phyloP scores from a whole-genome alignment of 2,797 vertebrate species.

The Melanotaenia boesemani region DNA sequence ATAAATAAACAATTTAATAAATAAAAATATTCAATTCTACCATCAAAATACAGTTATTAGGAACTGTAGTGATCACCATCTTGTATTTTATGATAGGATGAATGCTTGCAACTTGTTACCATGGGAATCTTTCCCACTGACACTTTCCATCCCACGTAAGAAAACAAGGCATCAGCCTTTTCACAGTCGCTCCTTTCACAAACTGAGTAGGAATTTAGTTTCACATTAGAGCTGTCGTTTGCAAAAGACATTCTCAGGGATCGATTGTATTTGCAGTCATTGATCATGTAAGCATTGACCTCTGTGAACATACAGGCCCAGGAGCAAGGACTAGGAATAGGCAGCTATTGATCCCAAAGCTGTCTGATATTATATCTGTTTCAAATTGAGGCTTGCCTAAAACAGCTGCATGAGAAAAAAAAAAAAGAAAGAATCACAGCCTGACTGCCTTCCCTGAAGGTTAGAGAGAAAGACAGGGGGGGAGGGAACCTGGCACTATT shows the following conservation, averaged over 20 bases:
- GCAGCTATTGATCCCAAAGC: conserved; percentile 69
- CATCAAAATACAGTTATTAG: no score
- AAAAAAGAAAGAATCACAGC: not conserved
- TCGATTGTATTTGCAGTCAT: conserved; percentile 76
- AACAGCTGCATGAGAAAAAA: conserved; percentile 44
- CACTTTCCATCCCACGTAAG: conserved; percentile 42
- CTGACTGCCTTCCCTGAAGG: conserved; percentile 57
- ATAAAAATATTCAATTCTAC: no score
- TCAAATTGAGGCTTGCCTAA: conserved; percentile 54
- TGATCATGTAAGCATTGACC: conserved; percentile 77
- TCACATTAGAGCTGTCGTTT: conserved; percentile 64
- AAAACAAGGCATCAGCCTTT: conserved; percentile 55
- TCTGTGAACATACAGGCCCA: conserved; percentile 46
- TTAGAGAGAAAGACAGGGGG: conserved; percentile 34
- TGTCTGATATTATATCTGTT: conserved; percentile 70
- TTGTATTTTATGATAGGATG: conserved; percentile 29
- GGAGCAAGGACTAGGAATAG: conserved; percentile 68
- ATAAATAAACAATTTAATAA: no score
- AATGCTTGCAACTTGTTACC: conserved; percentile 53
- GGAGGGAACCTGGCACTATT: conserved; percentile 42
- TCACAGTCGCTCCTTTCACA: conserved; percentile 51
- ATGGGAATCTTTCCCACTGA: conserved; percentile 59
- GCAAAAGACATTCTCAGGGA: conserved; percentile 57
- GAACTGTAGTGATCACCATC: conserved; percentile 27
- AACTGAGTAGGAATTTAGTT: conserved; percentile 61